These are phyloP conservation scores for Ostrea edulis DNA, from an alignment of 1,140 invertebrate species.

Conservation along the genomic window DNA sequence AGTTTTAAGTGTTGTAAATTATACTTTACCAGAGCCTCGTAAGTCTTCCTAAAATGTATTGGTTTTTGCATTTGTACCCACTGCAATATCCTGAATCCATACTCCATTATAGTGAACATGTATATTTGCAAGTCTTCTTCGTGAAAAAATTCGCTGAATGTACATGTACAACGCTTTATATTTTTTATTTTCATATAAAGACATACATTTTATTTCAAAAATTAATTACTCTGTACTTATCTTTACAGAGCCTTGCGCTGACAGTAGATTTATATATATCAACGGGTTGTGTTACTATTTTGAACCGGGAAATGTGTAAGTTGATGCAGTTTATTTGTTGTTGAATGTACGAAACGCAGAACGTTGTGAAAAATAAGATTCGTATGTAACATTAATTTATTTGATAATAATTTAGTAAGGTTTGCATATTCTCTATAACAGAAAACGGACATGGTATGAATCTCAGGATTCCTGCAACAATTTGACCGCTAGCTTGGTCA, in stretches of 20 bases:
- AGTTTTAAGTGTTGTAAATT: background rate
- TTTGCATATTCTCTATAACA: background rate
- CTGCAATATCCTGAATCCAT: too few species aligned
- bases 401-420: too few species aligned
- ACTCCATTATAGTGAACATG: too few species aligned
- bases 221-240: background rate
- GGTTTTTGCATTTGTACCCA: too few species aligned
- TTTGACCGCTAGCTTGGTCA: background rate
- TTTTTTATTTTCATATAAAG: too few species aligned
- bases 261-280: constrained; percentile 58
- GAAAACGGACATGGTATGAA: constrained; percentile 52
- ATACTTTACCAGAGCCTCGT: background rate
- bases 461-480: constrained; percentile 35
- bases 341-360: background rate
- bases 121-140: too few species aligned
- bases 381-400: too few species aligned
- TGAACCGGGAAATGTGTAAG: background rate
- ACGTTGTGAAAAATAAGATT: too few species aligned
- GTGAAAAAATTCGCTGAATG: too few species aligned
- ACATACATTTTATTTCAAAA: too few species aligned
- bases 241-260: constrained; percentile 52
- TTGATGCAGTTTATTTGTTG: background rate
- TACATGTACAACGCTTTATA: too few species aligned
- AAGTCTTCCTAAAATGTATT: background rate
- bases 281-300: constrained; percentile 58